phyloP scores from a whole-genome alignment of 2,888 invertebrate genomes.

The Lepidocyrtoides sp. region DNA sequence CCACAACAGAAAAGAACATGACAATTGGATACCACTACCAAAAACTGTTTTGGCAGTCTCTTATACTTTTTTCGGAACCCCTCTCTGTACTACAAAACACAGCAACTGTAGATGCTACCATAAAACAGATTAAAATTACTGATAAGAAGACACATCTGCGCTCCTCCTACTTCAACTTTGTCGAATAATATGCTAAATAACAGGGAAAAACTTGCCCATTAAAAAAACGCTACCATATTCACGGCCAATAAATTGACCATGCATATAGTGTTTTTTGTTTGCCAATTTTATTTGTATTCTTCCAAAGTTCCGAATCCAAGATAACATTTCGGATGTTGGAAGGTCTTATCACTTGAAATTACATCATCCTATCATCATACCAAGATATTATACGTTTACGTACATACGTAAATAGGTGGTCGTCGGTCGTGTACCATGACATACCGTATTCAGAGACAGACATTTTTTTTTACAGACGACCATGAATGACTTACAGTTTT shows the following conservation, averaged over 20 bases:
- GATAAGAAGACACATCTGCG: not conserved
- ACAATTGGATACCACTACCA: too few species aligned
- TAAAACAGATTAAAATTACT: not conserved
- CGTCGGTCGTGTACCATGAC: too few species aligned
- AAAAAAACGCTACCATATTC: not conserved
- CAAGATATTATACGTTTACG: too few species aligned
- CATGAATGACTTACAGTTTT: not conserved
- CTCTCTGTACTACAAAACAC: not conserved
- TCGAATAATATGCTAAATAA: too few species aligned
- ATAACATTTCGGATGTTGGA: not conserved
- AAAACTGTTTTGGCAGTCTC: too few species aligned
- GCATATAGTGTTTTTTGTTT: not conserved
- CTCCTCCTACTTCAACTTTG: too few species aligned
- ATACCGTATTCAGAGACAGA: too few species aligned
- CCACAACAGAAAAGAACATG: too few species aligned
- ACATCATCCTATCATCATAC: not conserved
- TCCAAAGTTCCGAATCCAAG: not conserved
- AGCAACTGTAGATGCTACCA: not conserved
- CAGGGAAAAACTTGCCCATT: not conserved
- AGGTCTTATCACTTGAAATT: not conserved
- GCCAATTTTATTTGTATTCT: not conserved
- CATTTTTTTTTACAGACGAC: not conserved
- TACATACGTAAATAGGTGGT: not conserved
- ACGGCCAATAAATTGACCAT: constrained; percentile 11
- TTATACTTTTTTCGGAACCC: not conserved